A percentile compares a stretch with the other conserved stretches of the same genome.
Conservation (phyloP, 2,113 vertebrate species). For the Xenopus borealis region DNA sequence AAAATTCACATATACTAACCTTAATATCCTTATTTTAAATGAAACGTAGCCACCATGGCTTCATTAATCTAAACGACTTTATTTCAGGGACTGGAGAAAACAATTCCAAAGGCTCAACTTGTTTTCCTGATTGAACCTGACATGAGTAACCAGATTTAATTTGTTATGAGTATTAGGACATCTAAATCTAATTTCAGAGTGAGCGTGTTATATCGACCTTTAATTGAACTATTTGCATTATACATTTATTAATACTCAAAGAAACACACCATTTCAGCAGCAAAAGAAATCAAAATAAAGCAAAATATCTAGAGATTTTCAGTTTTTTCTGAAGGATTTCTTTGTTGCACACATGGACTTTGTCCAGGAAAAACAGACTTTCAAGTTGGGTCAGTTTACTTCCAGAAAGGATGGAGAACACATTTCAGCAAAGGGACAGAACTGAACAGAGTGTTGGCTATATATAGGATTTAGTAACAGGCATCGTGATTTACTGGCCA, state of each 20-base stretch:
- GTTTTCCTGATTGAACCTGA: background rate
- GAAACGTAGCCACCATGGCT: background rate
- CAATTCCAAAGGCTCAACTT: background rate
- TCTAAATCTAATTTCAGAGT: conserved; percentile 13
- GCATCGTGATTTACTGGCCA: no score
- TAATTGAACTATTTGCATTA: conserved; percentile 3
- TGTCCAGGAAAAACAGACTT: conserved; percentile 45
- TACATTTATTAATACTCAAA: conserved; percentile 6
- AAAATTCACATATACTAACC: no score
- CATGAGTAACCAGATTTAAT: background rate
- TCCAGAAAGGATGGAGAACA: conserved; percentile 6
- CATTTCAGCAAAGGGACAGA: conserved; percentile 5
- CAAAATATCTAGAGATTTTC: conserved; percentile 23
- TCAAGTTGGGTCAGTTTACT: conserved; percentile 38
- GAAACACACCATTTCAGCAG: background rate
- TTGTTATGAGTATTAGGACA: background rate
- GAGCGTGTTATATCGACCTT: conserved; percentile 2
- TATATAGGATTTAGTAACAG: background rate
- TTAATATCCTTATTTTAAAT: no score
- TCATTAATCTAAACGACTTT: background rate
- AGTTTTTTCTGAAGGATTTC: conserved; percentile 32
- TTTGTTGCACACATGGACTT: conserved; percentile 35
- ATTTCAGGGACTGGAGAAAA: background rate
- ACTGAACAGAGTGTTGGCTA: background rate
- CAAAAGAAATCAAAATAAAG: conserved; percentile 20